Evolutionary conservation across 1,140 invertebrate species (phyloP).

Genomic region (Caenorhabditis latens): DNA sequence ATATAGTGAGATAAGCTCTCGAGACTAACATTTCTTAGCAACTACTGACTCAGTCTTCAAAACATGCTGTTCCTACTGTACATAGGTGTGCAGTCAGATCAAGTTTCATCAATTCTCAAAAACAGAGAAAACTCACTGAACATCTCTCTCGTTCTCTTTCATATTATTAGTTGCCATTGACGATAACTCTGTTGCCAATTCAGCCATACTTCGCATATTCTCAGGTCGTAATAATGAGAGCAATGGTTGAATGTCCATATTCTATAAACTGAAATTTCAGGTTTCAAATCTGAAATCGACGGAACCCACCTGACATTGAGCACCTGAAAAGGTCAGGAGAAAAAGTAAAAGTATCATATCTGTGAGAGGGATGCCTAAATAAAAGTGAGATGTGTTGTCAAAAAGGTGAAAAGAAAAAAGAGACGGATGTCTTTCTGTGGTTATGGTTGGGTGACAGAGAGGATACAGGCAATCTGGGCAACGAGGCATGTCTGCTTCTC

Average conservation of each 20-base stretch:
- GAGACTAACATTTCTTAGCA: too few species aligned
- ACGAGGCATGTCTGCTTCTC: slow-evolving; percentile 45
- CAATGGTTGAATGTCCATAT: slow-evolving; percentile 57
- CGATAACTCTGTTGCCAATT: slow-evolving; percentile 51
- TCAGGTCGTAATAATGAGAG: slow-evolving; percentile 58
- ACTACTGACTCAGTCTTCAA: too few species aligned
- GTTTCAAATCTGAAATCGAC: neutral
- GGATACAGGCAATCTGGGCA: slow-evolving; percentile 41
- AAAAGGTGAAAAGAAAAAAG: neutral
- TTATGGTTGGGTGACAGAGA: slow-evolving; percentile 50
- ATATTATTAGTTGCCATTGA: slow-evolving; percentile 57
- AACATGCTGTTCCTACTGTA: too few species aligned
- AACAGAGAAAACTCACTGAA: slow-evolving; percentile 39
- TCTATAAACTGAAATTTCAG: slow-evolving; percentile 45
- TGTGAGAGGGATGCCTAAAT: neutral
- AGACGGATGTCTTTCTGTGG: slow-evolving; percentile 25
- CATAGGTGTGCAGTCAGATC: neutral
- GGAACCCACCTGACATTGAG: neutral
- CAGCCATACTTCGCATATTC: slow-evolving; percentile 58
- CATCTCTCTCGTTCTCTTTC: slow-evolving; percentile 50
- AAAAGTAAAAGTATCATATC: slow-evolving; percentile 45
- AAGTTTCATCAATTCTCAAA: neutral
- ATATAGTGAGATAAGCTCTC: too few species aligned
- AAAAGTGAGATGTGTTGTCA: neutral
- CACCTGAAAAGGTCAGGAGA: neutral